Evolutionary conservation across 2,113 vertebrate species (phyloP).

Genomic region (Hypocryptadius cinnamomeus): DNA sequence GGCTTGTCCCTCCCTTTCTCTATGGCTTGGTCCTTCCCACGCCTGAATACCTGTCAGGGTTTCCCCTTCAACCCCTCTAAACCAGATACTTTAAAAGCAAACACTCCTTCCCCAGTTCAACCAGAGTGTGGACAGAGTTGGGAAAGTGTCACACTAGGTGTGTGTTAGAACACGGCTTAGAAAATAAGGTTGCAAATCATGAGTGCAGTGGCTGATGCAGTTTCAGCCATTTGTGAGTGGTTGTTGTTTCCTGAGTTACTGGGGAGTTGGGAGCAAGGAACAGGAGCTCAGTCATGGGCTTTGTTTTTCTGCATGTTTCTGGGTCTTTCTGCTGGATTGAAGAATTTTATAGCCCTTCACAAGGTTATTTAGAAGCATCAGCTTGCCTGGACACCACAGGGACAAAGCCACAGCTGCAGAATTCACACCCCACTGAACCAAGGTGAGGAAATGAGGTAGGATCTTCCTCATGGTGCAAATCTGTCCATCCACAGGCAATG

Average conservation of each 20-base stretch:
- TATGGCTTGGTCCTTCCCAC: not conserved
- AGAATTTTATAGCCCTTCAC: not conserved
- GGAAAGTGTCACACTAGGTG: not conserved
- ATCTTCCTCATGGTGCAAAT: not conserved
- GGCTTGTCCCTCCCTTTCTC: not conserved
- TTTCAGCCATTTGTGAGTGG: not conserved
- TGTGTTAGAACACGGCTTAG: not conserved
- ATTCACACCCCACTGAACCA: not conserved
- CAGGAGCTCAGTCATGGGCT: not conserved
- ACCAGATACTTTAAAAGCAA: not conserved
- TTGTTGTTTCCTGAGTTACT: not conserved
- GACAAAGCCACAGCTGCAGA: not conserved
- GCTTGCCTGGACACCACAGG: not conserved
- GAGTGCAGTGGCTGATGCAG: not conserved
- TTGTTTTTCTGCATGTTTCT: not conserved
- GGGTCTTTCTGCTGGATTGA: not conserved
- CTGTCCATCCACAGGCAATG: not conserved
- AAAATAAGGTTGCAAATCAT: not conserved
- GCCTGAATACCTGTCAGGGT: not conserved
- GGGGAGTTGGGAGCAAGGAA: not conserved
- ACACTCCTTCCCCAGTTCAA: not conserved
- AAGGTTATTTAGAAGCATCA: not conserved
- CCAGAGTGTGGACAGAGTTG: not conserved
- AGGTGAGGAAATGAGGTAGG: rapidly evolving
- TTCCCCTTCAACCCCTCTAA: not conserved